A percentile compares a stretch with the other conserved stretches of the same genome.
Conservation (phyloP, 2,888 invertebrate genomes). For the Chloroclysta siterata region DNA sequence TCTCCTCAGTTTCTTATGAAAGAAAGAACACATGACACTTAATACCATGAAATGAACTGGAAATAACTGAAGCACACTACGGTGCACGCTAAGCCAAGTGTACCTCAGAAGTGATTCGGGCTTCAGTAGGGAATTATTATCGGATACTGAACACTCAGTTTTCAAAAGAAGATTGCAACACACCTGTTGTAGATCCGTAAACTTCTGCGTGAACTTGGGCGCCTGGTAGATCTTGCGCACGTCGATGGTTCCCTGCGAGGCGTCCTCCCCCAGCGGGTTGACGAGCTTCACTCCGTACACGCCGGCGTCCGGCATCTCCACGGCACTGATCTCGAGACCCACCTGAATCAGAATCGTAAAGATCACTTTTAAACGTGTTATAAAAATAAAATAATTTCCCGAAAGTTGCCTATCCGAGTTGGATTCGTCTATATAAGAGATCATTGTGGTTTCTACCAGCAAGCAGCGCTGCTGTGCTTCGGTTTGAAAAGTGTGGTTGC, state of each 20-base stretch:
- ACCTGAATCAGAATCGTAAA: conserved; percentile 70
- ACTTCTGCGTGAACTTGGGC: conserved; percentile 91
- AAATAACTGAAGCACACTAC: too few relatives aligned
- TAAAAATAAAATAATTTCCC: too few relatives aligned
- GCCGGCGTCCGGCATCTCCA: conserved; percentile 90
- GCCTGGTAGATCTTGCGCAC: conserved; percentile 92
- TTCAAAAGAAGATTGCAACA: not conserved
- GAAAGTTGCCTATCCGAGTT: not conserved
- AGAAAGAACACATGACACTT: too few relatives aligned
- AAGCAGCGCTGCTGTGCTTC: too few relatives aligned
- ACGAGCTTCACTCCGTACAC: conserved; percentile 90
- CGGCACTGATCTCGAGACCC: conserved; percentile 89
- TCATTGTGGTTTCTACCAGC: too few relatives aligned
- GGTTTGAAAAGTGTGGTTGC: too few relatives aligned
- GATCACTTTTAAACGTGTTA: not conserved
- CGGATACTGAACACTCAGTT: too few relatives aligned
- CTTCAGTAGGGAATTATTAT: too few relatives aligned
- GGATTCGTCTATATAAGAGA: not conserved
- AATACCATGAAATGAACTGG: too few relatives aligned
- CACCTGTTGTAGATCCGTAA: conserved; percentile 80
- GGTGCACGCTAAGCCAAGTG: too few relatives aligned
- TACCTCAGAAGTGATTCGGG: too few relatives aligned
- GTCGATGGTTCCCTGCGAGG: conserved; percentile 87
- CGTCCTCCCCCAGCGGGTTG: conserved; percentile 91
- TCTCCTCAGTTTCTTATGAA: too few relatives aligned